phyloP scores from a whole-genome alignment of 2,888 invertebrate species.

The Carpatolechia fugitivella region DNA sequence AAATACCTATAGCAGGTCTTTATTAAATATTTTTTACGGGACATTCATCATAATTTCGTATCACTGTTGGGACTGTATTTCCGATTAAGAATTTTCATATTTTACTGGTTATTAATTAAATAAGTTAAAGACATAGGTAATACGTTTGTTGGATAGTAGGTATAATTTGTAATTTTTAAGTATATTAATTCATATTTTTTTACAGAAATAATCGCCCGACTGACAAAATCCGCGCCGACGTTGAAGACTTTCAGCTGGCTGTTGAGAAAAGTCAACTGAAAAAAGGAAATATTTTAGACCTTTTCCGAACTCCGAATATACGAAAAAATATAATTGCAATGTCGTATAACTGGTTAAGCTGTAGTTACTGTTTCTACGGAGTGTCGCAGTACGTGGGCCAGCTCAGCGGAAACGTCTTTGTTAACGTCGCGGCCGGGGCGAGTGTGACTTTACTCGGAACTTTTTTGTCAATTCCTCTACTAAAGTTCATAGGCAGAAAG shows the following conservation, averaged over 20 bases:
- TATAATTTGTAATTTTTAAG: too few relatives aligned
- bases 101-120: too few relatives aligned
- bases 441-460: conserved; percentile 80
- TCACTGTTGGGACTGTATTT: too few relatives aligned
- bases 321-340: conserved; percentile 85
- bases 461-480: conserved; percentile 80
- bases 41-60: too few relatives aligned
- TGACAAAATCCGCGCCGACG: conserved; percentile 58
- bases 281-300: conserved; percentile 80
- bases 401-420: conserved; percentile 87
- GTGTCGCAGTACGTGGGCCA: conserved; percentile 90
- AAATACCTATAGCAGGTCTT: too few relatives aligned
- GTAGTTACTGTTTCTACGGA: conserved; percentile 88
- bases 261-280: conserved; percentile 49
- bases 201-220: conserved; percentile 72
- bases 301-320: conserved; percentile 86
- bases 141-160: too few relatives aligned
- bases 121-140: too few relatives aligned
- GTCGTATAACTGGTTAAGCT: conserved; percentile 88
- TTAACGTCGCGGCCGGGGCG: conserved; percentile 89
- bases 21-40: too few relatives aligned
- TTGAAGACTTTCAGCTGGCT: conserved; percentile 55
- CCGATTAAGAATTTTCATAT: too few relatives aligned
- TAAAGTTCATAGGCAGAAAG: conserved; percentile 83
- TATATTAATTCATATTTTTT: too few relatives aligned